Evolutionary conservation across 2,797 vertebrate species (phyloP), one percentile per base, ranked within the genome.

Genomic region (Margarornis squamiger): DNA sequence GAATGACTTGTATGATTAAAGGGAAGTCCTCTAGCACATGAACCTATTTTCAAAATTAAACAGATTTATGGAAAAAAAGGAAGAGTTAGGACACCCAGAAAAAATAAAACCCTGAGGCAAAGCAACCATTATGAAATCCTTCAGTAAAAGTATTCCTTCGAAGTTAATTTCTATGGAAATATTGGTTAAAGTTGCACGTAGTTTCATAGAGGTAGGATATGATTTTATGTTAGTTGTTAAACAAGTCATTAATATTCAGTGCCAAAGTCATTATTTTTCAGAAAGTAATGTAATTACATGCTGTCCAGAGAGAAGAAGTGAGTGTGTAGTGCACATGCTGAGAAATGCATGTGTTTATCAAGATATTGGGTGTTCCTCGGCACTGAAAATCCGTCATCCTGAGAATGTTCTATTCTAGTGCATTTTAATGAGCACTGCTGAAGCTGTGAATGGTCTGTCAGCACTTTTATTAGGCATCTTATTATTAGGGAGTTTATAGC

Each of bases 391-490:
- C 67, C 12, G 7, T 89, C 91, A 92, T 89, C 78, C 88, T n/a
- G 43, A 74, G 82, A 90, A 38, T 49, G 62, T 81, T 94, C 86
- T 80, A 23, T 85, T 81, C 65, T 54, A 67, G 65, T 76, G 88
- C 92, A 92, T 96, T 95, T 93, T 92, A 96, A 94, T 93, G 83
- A 95, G 91, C 27, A 0, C 88, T 72, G 68, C 73, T 61, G 77
- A 86, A 89, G 57, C 90, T 76, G 45, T 74, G 90, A 92, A 94
- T 49, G 66, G 92, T 85, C 85, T 96, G 88, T 94, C 88, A 96
- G 93, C 76, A 94, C 76, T 97, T 96, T 75, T 82, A 77, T 86
- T 95, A 91, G 90, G 88, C 84, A 80, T 93, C 96, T 92, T 90
- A 87, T 93, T 95, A 96, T 89, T 86, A 81, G n/a, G 58, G 79